These are phyloP conservation scores for Sarcophaga subvicina DNA, from an alignment of 2,888 invertebrate genomes.

Conservation along the genomic window DNA sequence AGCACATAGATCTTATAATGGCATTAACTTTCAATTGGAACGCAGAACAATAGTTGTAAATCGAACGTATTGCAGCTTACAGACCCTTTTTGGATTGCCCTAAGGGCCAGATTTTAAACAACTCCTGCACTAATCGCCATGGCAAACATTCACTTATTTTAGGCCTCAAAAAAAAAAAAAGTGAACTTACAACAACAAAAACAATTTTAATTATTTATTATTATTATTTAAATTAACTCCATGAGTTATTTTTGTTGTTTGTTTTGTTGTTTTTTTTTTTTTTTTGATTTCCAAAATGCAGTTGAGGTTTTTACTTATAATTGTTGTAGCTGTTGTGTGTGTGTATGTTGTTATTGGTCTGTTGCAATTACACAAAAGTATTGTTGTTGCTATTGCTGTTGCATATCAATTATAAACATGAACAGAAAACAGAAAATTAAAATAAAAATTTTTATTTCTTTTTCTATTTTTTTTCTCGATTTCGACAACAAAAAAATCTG, in stretches of 20 bases:
- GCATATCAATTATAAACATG: conserved; percentile 51
- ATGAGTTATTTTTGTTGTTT: conserved; percentile 34
- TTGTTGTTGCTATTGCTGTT: neutral
- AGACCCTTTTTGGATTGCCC: too few relatives aligned
- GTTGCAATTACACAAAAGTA: neutral
- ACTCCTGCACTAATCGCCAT: neutral
- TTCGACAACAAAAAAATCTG: neutral
- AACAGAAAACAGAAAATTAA: conserved; percentile 4
- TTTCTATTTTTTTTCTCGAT: neutral
- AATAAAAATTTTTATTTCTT: neutral
- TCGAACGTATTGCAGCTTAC: too few relatives aligned
- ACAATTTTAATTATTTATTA: conserved; percentile 41
- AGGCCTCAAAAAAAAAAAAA: conserved; percentile 2
- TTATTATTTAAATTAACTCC: conserved; percentile 65
- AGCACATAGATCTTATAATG: too few relatives aligned
- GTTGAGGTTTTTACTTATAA: conserved; percentile 41
- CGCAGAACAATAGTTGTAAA: too few relatives aligned
- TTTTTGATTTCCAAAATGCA: conserved; percentile 41
- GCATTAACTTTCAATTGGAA: too few relatives aligned
- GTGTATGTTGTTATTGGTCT: neutral
- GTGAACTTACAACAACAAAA: neutral
- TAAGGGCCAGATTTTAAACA: neutral
- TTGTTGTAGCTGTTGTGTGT: neutral
- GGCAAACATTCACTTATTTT: conserved; percentile 29
- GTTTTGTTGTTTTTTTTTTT: conserved; percentile 31